A percentile compares a stretch with the other conserved stretches of the same genome.
These are phyloP conservation scores for Rotaria socialis DNA, from an alignment of 2,888 invertebrate species.

Conservation along the genomic window DNA sequence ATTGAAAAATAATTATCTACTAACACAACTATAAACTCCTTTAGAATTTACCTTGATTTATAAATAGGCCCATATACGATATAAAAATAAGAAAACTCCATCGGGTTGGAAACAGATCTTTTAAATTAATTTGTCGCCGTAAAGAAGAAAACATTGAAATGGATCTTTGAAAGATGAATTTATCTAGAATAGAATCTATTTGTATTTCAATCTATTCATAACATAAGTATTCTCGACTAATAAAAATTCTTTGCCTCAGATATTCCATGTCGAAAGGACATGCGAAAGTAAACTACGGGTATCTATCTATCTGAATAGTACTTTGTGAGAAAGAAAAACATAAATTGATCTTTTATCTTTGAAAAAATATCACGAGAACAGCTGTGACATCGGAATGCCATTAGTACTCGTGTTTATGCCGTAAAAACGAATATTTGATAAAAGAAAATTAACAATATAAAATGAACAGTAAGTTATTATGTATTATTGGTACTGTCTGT, in stretches of 20 bases:
- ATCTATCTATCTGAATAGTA: too few species aligned
- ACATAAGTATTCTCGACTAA: too few species aligned
- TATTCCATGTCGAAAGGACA: too few species aligned
- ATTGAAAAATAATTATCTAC: conserved; percentile 50
- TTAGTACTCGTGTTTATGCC: too few species aligned
- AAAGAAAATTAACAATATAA: not conserved
- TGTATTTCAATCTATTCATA: too few species aligned
- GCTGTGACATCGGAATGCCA: too few species aligned
- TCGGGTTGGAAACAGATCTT: conserved; percentile 44
- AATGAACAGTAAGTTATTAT: not conserved
- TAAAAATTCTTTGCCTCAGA: too few species aligned
- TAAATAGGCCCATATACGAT: conserved; percentile 76
- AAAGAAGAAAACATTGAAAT: not conserved
- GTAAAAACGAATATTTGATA: not conserved
- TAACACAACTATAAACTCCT: not conserved
- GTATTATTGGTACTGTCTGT: not conserved
- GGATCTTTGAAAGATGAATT: not conserved
- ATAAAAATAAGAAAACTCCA: conserved; percentile 43
- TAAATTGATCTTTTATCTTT: too few species aligned
- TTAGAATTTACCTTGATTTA: conserved; percentile 75
- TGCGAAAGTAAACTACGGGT: too few species aligned
- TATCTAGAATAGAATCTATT: not conserved
- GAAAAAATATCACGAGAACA: too few species aligned
- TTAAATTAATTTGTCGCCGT: conserved; percentile 19
- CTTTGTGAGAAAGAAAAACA: too few species aligned